A percentile compares a stretch with the other conserved stretches of the same genome.
These are phyloP conservation scores for Poicephalus gulielmi DNA, from an alignment of 2,113 vertebrate genomes.

Conservation along the genomic window DNA sequence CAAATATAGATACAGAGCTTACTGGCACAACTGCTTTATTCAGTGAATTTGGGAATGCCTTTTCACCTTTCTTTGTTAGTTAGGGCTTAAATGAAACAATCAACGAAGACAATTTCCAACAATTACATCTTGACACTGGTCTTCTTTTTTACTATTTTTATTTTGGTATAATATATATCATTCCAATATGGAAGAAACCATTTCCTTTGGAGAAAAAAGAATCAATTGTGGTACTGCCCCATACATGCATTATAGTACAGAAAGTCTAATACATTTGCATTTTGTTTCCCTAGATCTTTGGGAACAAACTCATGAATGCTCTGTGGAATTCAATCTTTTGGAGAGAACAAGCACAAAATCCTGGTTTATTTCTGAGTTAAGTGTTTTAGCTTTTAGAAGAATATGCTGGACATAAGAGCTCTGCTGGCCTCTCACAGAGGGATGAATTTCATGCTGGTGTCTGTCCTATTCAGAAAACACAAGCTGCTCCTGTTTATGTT, in stretches of 20 bases:
- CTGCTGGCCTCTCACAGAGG: background rate
- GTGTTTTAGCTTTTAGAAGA: background rate
- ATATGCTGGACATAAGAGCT: background rate
- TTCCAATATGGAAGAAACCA: background rate
- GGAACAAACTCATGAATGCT: background rate
- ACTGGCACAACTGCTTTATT: background rate
- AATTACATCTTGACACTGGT: background rate
- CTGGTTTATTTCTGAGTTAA: background rate
- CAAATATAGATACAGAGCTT: constrained; percentile 26
- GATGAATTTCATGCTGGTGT: background rate
- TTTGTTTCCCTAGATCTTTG: background rate
- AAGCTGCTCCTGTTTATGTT: background rate
- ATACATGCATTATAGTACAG: background rate
- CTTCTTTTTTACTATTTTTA: background rate
- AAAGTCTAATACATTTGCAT: background rate
- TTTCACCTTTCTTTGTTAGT: background rate
- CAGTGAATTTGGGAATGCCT: background rate
- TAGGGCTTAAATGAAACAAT: background rate
- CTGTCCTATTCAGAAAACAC: background rate
- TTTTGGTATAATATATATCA: constrained; percentile 53
- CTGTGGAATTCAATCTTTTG: background rate
- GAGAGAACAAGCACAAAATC: background rate
- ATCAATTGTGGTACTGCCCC: background rate
- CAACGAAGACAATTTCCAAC: background rate
- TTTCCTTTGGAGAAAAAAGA: background rate